Evolutionary conservation across 2,113 vertebrate genomes (phyloP).

Genomic region (Columbina picui): DNA sequence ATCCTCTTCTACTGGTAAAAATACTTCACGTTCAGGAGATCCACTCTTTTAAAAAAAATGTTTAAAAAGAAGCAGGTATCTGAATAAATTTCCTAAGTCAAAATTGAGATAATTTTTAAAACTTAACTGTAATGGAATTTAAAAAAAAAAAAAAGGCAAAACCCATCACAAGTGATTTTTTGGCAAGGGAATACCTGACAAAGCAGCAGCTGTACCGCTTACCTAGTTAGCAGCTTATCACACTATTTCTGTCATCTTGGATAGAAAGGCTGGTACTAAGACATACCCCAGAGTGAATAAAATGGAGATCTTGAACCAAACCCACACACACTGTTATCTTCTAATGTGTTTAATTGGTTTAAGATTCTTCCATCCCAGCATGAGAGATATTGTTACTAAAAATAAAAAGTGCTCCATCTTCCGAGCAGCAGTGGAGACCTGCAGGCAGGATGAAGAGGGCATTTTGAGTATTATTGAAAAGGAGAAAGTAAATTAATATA

Average conservation of each 20-base stretch:
- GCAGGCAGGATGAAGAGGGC: constrained; percentile 19
- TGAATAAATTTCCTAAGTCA: not conserved
- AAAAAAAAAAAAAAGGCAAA: not conserved
- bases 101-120: not conserved
- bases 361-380: constrained; percentile 50
- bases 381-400: constrained; percentile 66
- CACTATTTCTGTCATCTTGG: constrained; percentile 54
- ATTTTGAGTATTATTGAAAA: constrained; percentile 5
- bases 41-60: not conserved
- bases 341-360: constrained; percentile 73
- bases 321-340: constrained; percentile 52
- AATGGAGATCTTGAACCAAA: constrained; percentile 62
- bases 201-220: constrained; percentile 33
- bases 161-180: not conserved
- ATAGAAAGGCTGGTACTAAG: not conserved
- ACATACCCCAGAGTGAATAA: constrained; percentile 28
- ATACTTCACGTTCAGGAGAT: not conserved
- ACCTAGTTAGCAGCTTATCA: constrained; percentile 57
- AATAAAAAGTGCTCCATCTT: constrained; percentile 52
- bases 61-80: not conserved
- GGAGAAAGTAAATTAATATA: constrained; percentile 13
- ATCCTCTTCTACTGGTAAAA: not conserved
- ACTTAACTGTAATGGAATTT: not conserved
- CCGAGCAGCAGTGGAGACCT: constrained; percentile 10
- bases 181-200: constrained; percentile 4